Conservation (phyloP, 2,888 invertebrate species). For the Bugula neritina region DNA sequence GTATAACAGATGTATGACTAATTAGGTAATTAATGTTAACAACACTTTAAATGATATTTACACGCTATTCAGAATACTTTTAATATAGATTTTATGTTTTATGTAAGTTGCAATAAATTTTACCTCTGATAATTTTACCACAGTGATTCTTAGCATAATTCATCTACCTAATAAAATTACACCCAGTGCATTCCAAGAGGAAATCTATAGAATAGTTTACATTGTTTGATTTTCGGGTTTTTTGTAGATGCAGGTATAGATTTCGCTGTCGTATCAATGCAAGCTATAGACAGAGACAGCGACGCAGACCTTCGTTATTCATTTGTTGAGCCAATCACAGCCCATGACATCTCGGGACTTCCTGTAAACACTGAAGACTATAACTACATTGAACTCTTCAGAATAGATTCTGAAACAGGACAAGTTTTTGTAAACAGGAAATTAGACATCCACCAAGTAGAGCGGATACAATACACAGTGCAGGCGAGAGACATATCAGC, state of each 20-base stretch:
- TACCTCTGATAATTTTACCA: too few species aligned
- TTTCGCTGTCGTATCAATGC: slow-evolving; percentile 7
- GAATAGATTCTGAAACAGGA: not conserved
- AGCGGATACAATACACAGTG: slow-evolving; percentile 18
- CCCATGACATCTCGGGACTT: not conserved
- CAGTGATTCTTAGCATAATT: too few species aligned
- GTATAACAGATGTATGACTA: too few species aligned
- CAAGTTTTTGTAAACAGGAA: slow-evolving; percentile 14
- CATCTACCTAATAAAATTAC: too few species aligned
- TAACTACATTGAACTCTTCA: slow-evolving; percentile 25
- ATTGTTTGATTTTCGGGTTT: too few species aligned
- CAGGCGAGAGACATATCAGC: not conserved
- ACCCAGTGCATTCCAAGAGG: too few species aligned
- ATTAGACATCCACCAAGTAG: slow-evolving; percentile 1
- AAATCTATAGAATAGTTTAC: too few species aligned
- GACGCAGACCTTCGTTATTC: slow-evolving; percentile 3
- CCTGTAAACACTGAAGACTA: not conserved
- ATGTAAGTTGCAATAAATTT: too few species aligned
- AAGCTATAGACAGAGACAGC: slow-evolving; percentile 12
- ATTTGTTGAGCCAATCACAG: slow-evolving; percentile 9
- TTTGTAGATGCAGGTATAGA: slow-evolving; percentile 9
- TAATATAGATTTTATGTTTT: too few species aligned
- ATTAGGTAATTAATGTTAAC: too few species aligned
- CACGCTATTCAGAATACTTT: too few species aligned
- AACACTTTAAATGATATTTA: too few species aligned